A percentile compares a stretch with the other conserved stretches of the same genome.
phyloP scores from a whole-genome alignment of 2,888 invertebrate genomes.

The Xestoiulus laeticollis region DNA sequence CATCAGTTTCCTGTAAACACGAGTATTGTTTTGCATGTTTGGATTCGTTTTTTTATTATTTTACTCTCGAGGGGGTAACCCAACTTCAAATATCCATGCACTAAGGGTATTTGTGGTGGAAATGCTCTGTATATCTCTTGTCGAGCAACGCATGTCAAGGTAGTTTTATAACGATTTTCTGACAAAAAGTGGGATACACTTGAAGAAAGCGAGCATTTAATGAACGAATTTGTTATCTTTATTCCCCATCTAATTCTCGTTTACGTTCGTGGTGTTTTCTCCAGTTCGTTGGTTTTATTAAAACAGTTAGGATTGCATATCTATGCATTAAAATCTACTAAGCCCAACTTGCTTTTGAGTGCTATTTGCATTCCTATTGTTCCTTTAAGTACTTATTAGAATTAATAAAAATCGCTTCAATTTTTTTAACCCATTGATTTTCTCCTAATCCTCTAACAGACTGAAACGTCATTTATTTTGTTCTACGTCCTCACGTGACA shows the following conservation, averaged over 20 bases:
- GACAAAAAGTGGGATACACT: not conserved
- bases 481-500: no score
- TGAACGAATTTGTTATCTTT: not conserved
- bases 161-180: not conserved
- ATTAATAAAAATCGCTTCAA: not conserved
- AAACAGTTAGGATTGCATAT: not conserved
- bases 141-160: not conserved
- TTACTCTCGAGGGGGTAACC: not conserved
- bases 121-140: not conserved
- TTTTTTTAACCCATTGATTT: not conserved
- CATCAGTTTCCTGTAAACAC: not conserved
- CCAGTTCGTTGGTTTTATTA: not conserved
- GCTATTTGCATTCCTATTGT: no score
- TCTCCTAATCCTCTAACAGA: not conserved
- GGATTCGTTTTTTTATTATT: not conserved
- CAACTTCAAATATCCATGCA: slow-evolving; percentile 23
- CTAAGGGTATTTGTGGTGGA: not conserved
- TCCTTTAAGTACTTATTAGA: not conserved
- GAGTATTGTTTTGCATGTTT: not conserved
- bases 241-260: not conserved
- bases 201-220: not conserved
- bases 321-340: not conserved
- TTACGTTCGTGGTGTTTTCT: not conserved
- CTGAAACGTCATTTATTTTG: no score
- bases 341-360: not conserved